These are phyloP conservation scores for Cryptoleucopteryx plumbea DNA, from an alignment of 2,113 vertebrate genomes.

Conservation along the genomic window DNA sequence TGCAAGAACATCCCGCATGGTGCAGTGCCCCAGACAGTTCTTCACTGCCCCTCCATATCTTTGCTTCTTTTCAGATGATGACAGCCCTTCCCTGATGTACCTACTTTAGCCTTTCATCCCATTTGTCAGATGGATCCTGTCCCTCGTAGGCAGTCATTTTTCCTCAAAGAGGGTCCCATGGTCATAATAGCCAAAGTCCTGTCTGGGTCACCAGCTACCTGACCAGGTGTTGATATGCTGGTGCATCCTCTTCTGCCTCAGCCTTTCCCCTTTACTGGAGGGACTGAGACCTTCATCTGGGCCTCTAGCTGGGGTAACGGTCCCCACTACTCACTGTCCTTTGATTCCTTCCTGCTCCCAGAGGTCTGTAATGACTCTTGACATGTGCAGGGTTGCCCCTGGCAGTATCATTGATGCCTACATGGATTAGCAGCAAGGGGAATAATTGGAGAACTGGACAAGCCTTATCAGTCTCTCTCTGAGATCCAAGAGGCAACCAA, in stretches of 20 bases:
- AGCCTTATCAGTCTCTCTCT: neutral
- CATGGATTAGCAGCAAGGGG: neutral
- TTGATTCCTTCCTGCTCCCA: neutral
- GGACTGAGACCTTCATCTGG: neutral
- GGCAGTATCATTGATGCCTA: neutral
- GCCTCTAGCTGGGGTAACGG: neutral
- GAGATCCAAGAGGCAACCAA: neutral
- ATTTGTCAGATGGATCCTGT: neutral
- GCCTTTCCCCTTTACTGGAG: neutral
- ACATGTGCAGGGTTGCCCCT: neutral
- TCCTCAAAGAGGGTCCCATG: neutral
- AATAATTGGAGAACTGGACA: neutral
- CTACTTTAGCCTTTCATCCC: neutral
- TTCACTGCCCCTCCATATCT: neutral
- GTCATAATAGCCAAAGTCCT: neutral
- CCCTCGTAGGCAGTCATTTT: neutral
- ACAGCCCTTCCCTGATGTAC: neutral
- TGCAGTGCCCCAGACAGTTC: neutral
- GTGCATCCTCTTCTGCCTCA: neutral
- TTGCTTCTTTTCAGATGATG: neutral
- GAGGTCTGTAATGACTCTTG: neutral
- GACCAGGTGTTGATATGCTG: neutral
- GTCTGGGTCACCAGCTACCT: neutral
- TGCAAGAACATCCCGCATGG: neutral
- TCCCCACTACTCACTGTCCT: neutral